Percentiles rank a stretch among this genome's conserved stretches.
These are phyloP conservation scores for Bubo scandiacus DNA, from an alignment of 2,113 vertebrate species.

Conservation along the genomic window DNA sequence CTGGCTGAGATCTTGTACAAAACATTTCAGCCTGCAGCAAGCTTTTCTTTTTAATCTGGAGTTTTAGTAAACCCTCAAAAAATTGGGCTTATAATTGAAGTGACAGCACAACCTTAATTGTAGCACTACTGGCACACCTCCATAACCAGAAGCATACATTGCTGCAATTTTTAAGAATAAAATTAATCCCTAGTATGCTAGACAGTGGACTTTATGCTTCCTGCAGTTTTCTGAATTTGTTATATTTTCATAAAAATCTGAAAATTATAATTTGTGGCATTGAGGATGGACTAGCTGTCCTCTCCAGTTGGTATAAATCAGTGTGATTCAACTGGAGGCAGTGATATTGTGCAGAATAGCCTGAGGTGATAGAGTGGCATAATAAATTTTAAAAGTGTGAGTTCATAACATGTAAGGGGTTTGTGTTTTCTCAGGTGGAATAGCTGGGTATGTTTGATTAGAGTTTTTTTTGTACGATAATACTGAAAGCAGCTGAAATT, in stretches of 20 bases:
- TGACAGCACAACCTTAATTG: conserved; percentile 51
- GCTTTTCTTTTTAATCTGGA: conserved; percentile 47
- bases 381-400: not conserved
- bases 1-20: not conserved
- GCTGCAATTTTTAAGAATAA: conserved; percentile 28
- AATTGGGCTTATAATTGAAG: conserved; percentile 40
- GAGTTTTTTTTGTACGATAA: not conserved
- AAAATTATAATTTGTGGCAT: not conserved
- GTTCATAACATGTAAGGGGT: not conserved
- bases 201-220: not conserved
- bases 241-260: not conserved
- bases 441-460: not conserved
- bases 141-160: conserved; percentile 13
- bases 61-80: conserved; percentile 47
- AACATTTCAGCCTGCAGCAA: conserved; percentile 36
- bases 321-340: not conserved
- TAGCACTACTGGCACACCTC: conserved; percentile 14
- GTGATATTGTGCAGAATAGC: not conserved
- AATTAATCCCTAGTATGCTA: not conserved
- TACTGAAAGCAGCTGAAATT: not conserved
- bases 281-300: not conserved
- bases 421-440: not conserved
- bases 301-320: not conserved
- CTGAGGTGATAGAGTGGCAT: not conserved
- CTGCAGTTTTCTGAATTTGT: not conserved